Evolutionary conservation across 1,140 invertebrate species (phyloP).

Genomic region (Heliothis virescens): DNA sequence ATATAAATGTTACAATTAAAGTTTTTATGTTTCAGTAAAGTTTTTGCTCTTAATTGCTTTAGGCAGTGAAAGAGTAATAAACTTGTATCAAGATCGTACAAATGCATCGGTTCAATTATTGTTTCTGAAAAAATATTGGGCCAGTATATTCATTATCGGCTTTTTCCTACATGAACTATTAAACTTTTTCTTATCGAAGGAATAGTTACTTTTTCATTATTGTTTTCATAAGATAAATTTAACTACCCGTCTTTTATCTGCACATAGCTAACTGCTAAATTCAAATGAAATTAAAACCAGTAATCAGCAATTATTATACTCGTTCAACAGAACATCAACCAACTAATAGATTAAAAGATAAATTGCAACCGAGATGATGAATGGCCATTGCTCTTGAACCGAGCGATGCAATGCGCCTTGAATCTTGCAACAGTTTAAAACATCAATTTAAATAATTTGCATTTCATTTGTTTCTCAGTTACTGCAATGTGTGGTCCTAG

Average conservation of each 20-base stretch:
- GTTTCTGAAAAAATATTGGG: too few relatives aligned
- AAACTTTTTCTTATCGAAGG: too few relatives aligned
- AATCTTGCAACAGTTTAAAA: conserved; percentile 23
- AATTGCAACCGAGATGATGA: conserved; percentile 46
- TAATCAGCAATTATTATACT: background rate
- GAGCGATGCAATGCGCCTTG: conserved; percentile 33
- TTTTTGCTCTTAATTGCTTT: background rate
- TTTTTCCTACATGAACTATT: too few relatives aligned
- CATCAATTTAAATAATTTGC: conserved; percentile 35
- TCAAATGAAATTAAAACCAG: too few relatives aligned
- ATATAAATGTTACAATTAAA: background rate
- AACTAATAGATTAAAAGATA: background rate
- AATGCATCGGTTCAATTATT: too few relatives aligned
- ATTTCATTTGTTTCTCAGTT: background rate
- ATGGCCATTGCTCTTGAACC: conserved; percentile 50
- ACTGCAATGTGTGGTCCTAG: background rate
- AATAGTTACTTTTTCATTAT: too few relatives aligned
- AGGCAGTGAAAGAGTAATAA: background rate
- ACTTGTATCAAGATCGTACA: background rate
- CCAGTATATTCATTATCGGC: too few relatives aligned
- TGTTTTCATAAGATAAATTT: too few relatives aligned
- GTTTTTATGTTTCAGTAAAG: conserved; percentile 1
- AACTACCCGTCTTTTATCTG: too few relatives aligned
- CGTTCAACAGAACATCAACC: too few relatives aligned
- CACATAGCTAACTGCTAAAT: too few relatives aligned